These are phyloP conservation scores for Ariolimax columbianus DNA, from an alignment of 2,888 invertebrate species.

Conservation along the genomic window DNA sequence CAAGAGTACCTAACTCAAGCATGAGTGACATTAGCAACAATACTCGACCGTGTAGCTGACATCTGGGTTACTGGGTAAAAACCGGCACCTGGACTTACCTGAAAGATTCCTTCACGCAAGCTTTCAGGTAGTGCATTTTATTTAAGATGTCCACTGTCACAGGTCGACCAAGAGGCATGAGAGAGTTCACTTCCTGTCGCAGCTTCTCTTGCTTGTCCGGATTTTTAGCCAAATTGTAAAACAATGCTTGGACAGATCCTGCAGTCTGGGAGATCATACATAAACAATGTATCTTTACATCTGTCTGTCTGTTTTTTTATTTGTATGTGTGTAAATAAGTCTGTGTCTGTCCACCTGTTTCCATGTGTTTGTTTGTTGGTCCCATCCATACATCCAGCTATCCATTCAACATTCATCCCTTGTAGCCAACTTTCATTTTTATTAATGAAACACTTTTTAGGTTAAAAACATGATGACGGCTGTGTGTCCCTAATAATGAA, in stretches of 20 bases:
- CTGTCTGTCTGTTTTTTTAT: neutral
- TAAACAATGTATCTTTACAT: neutral
- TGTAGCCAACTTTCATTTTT: too few relatives aligned
- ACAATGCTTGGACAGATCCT: slow-evolving; percentile 31
- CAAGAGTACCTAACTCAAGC: too few relatives aligned
- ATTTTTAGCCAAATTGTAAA: slow-evolving; percentile 41
- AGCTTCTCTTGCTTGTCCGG: slow-evolving; percentile 37
- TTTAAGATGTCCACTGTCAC: slow-evolving; percentile 13
- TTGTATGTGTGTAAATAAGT: neutral
- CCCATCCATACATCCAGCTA: neutral
- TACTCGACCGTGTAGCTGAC: too few relatives aligned
- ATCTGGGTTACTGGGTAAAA: neutral
- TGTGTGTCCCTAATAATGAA: too few relatives aligned
- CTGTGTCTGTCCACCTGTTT: too few relatives aligned
- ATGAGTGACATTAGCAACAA: too few relatives aligned
- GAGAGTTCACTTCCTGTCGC: slow-evolving; percentile 16
- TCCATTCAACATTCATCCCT: neutral
- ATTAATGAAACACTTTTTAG: too few relatives aligned
- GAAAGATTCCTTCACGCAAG: slow-evolving; percentile 44
- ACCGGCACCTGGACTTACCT: slow-evolving; percentile 6
- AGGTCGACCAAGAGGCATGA: neutral
- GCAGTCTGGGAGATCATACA: slow-evolving; percentile 26
- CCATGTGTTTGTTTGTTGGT: too few relatives aligned
- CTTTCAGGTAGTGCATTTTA: slow-evolving; percentile 40
- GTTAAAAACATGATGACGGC: too few relatives aligned